Evolutionary conservation across 1,140 invertebrate genomes (phyloP).

Genomic region (Eumeta japonica): DNA sequence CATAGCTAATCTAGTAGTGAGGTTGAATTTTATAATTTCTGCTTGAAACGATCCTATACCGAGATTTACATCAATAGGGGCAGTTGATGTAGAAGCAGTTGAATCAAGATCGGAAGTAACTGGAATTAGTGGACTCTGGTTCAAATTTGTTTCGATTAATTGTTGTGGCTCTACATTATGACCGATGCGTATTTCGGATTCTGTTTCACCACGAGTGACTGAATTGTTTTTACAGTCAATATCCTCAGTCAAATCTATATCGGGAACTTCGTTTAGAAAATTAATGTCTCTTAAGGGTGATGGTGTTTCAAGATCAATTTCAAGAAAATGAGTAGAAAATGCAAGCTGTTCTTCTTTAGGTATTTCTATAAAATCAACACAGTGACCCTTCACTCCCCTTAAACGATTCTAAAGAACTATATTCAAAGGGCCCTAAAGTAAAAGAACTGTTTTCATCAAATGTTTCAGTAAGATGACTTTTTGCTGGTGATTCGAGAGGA

Average conservation of each 20-base stretch:
- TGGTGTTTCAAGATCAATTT: conserved; percentile 48
- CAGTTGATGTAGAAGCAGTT: conserved; percentile 10
- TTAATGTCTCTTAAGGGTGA: conserved; percentile 44
- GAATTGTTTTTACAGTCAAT: too few relatives aligned
- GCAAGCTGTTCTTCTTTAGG: conserved; percentile 51
- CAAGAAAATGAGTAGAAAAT: conserved; percentile 56
- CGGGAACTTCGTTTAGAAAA: conserved; percentile 48
- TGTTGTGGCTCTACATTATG: too few relatives aligned
- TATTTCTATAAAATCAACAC: conserved; percentile 27
- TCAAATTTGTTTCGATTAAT: conserved; percentile 38
- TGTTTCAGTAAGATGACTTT: conserved; percentile 46
- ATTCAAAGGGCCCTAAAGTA: conserved; percentile 59
- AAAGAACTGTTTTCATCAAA: conserved; percentile 54
- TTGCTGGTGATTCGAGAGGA: conserved; percentile 43
- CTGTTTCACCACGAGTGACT: too few relatives aligned
- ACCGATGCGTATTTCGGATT: too few relatives aligned
- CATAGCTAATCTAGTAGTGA: conserved; percentile 50
- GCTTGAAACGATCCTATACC: conserved; percentile 18
- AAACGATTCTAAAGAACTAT: conserved; percentile 55
- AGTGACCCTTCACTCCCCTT: conserved; percentile 49
- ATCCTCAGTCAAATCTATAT: conserved; percentile 29
- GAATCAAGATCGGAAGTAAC: too few relatives aligned
- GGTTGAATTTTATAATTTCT: conserved; percentile 37
- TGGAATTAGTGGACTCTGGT: too few relatives aligned
- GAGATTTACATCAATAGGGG: conserved; percentile 9